Evolutionary conservation across 2,888 invertebrate genomes (phyloP), one percentile per base, ranked within the genome.

Genomic region (Netelia fuscicornis): DNA sequence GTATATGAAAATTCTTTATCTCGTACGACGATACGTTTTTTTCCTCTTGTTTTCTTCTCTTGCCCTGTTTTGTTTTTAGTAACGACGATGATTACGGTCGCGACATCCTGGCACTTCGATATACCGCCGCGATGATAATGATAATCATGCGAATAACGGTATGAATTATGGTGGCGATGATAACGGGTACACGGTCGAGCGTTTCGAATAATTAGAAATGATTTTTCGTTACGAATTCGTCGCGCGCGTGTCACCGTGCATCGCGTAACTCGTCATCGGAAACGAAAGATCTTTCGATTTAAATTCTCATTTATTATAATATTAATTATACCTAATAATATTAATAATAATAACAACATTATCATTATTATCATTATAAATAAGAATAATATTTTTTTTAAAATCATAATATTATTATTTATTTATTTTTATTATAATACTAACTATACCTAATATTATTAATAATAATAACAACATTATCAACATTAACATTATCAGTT

Each of bases 1-100:
- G 17, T 17, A 17, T 30, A 30, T 30, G 30, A 30, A 30, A 75
- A 52, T 64, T 75, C 52, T 64, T 75, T 75, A 42, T 72, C 60
- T 9, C 42, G 60, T 42, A 44, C 13, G 11, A 11, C 30, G 30
- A 30, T 30, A 48, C 11, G 2, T 48, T 48, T 48, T 48, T 48
- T 48, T 48, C 3, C 44, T 72, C n/a, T 20, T 58, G n/a, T 60
- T 72, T 58, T n/a, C 23, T 60, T n/a, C 0, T 9, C 9, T 60
- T 42, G 8, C 20, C n/a, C 52, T 11, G 11, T 11, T 52, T 56
- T 20, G 11, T 56, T 56, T 56, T 56, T n/a, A 1, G n/a, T 20
- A 56, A 56, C 56, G 56, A 20, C 56, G 20, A 9, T 56, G 56
- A 56, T 20, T 17, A 17, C 13, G 17, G 10, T 60, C 58, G 58